Percentiles rank a stretch among this genome's conserved stretches.
Evolutionary conservation across 2,797 vertebrate genomes (phyloP).

Genomic region (Petrocephalus sullivani): DNA sequence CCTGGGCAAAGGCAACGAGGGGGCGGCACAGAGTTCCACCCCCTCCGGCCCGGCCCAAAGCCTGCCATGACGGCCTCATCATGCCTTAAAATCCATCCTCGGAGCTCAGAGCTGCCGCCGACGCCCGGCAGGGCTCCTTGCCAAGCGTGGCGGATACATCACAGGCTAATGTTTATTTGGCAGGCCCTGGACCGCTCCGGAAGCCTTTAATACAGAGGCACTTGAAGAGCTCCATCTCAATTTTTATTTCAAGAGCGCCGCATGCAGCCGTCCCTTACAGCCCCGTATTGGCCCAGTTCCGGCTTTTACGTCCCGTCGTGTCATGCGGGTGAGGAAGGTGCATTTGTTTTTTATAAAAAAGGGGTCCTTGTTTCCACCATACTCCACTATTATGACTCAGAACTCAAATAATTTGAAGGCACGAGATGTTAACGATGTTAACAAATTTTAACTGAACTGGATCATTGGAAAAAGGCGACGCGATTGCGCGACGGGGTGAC

Average conservation of each 20-base stretch:
- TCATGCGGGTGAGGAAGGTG: not conserved
- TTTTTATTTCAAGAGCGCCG: not conserved
- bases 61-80: not conserved
- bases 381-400: not conserved
- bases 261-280: too few species aligned
- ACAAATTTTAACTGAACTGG: not conserved
- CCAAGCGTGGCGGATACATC: not conserved
- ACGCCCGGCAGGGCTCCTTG: not conserved
- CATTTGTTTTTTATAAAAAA: not conserved
- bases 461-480: not conserved
- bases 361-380: not conserved
- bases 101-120: not conserved
- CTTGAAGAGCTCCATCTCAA: not conserved
- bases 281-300: not conserved
- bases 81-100: not conserved
- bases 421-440: not conserved
- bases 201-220: not conserved
- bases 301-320: not conserved
- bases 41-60: not conserved
- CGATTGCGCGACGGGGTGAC: not conserved
- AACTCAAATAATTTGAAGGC: not conserved
- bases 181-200: not conserved
- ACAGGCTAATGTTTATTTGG: conserved; percentile 6
- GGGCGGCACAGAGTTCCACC: not conserved
- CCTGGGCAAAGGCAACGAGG: not conserved